These are phyloP conservation scores for Rhinophrynus dorsalis DNA, from an alignment of 2,797 vertebrate species.

Conservation along the genomic window DNA sequence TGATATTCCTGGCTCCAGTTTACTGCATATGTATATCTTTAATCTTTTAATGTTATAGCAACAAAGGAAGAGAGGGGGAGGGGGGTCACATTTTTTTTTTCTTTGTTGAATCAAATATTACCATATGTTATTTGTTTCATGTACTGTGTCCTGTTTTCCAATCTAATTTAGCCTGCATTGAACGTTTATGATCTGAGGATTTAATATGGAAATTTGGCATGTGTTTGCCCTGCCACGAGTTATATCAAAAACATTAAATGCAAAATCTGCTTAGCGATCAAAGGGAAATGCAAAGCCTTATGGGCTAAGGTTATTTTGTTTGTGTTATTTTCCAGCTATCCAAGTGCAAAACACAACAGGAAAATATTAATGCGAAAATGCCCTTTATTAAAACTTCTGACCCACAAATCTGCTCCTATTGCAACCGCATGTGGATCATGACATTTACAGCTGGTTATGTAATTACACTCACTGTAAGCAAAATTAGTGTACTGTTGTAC, in stretches of 20 bases:
- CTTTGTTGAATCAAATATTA: slow-evolving; percentile 69
- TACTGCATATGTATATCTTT: slow-evolving; percentile 69
- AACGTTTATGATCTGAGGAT: slow-evolving; percentile 71
- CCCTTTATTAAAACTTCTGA: background rate
- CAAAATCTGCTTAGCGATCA: slow-evolving; percentile 68
- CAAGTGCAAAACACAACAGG: slow-evolving; percentile 54
- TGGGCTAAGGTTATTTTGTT: slow-evolving; percentile 50
- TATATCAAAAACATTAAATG: slow-evolving; percentile 69
- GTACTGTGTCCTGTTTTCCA: slow-evolving; percentile 68
- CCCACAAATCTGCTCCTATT: background rate
- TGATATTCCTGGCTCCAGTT: slow-evolving; percentile 67
- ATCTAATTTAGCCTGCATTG: slow-evolving; percentile 68
- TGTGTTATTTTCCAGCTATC: slow-evolving; percentile 57
- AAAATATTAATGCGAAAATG: background rate
- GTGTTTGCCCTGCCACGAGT: slow-evolving; percentile 58
- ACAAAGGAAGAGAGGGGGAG: slow-evolving; percentile 36
- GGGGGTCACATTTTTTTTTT: slow-evolving; percentile 57
- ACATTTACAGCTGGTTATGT: background rate
- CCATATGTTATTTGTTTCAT: slow-evolving; percentile 75
- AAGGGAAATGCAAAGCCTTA: slow-evolving; percentile 59
- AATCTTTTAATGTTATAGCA: slow-evolving; percentile 62
- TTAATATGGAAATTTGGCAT: slow-evolving; percentile 68
- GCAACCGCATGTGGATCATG: background rate
- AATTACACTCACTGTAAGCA: no score
- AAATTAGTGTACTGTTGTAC: no score